These are phyloP conservation scores for Paradisaea rubra DNA, from an alignment of 2,113 vertebrate species.

Conservation along the genomic window DNA sequence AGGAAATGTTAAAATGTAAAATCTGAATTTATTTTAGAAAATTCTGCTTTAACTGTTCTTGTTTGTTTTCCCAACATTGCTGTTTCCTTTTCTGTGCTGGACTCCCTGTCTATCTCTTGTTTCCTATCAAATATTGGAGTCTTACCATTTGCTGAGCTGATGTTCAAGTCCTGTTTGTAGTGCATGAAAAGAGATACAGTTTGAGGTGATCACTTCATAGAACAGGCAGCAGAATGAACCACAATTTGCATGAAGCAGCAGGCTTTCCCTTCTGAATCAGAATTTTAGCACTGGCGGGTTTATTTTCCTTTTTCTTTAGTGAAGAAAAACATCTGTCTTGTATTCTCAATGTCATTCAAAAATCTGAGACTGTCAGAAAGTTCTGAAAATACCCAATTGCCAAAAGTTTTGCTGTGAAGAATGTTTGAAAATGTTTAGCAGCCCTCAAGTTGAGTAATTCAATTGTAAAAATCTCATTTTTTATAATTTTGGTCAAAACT, in stretches of 20 bases:
- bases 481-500: not conserved
- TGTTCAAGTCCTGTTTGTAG: not conserved
- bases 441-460: not conserved
- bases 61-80: not conserved
- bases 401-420: not conserved
- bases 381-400: not conserved
- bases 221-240: not conserved
- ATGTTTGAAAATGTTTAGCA: not conserved
- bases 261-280: not conserved
- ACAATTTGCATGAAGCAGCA: not conserved
- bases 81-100: not conserved
- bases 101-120: not conserved
- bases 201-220: not conserved
- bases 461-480: not conserved
- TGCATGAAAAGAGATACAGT: not conserved
- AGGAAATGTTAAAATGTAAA: not conserved
- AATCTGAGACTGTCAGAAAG: not conserved
- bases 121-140: not conserved
- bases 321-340: not conserved
- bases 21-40: not conserved
- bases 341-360: not conserved
- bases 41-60: not conserved
- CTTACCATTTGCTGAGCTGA: not conserved
- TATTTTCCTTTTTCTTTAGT: not conserved
- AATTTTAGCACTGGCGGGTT: not conserved